A percentile compares a stretch with the other conserved stretches of the same genome.
Evolutionary conservation across 2,888 invertebrate genomes (phyloP).

Genomic region (Macropis europaea): DNA sequence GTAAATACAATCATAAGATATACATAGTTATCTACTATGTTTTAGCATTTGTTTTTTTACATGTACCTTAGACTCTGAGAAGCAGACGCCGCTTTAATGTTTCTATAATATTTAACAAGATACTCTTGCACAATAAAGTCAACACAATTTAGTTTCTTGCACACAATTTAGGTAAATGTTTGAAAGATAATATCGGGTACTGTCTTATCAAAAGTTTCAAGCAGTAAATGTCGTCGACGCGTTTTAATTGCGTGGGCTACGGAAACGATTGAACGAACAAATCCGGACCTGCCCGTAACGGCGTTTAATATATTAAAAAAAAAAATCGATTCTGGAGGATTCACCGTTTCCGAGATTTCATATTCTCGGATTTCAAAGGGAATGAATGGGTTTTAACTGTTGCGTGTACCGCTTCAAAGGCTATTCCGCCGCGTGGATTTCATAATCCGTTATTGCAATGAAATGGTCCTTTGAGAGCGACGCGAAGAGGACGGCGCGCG

Average conservation of each 20-base stretch:
- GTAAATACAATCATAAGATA: not conserved
- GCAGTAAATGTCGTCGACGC: too few species aligned
- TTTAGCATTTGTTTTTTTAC: not conserved
- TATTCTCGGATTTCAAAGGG: not conserved
- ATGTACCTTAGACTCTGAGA: not conserved
- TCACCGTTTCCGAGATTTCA: not conserved
- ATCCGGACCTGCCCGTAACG: not conserved
- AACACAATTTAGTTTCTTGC: too few species aligned
- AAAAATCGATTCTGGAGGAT: too few species aligned
- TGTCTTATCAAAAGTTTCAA: too few species aligned
- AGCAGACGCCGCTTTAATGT: not conserved
- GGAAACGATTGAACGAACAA: not conserved
- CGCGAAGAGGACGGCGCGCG: not conserved
- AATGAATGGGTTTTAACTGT: not conserved
- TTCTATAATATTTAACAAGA: not conserved
- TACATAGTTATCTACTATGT: not conserved
- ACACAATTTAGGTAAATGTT: too few species aligned
- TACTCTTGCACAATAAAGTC: too few species aligned
- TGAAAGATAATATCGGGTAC: too few species aligned
- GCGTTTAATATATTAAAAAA: not conserved
- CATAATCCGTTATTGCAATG: conserved; percentile 20
- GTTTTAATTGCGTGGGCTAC: too few species aligned
- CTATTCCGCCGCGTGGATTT: not conserved
- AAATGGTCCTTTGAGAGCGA: conserved; percentile 6
- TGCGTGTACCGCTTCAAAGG: not conserved